Evolutionary conservation across 2,797 vertebrate species (phyloP).

Genomic region (Halcyon leucocephala): DNA sequence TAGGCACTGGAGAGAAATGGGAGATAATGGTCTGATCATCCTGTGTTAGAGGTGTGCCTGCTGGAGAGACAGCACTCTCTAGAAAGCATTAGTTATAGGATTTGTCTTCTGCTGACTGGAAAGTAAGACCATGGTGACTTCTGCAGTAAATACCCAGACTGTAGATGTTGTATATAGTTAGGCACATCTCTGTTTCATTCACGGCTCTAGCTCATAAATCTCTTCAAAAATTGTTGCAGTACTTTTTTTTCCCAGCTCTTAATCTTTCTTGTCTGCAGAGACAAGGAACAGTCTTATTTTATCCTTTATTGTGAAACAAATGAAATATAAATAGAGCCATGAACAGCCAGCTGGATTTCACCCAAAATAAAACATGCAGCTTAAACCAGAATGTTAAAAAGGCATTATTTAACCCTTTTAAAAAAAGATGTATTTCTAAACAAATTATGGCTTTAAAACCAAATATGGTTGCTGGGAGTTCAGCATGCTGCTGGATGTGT

Average conservation of each 20-base stretch:
- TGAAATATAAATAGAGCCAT: not conserved
- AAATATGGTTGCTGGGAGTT: not conserved
- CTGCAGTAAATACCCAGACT: not conserved
- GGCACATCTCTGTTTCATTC: not conserved
- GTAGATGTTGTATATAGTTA: not conserved
- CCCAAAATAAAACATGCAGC: not conserved
- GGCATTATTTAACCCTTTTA: not conserved
- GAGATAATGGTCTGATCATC: not conserved
- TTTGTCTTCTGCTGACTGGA: not conserved
- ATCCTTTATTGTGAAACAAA: slow-evolving; percentile 4
- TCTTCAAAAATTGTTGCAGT: not conserved
- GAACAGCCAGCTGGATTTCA: not conserved
- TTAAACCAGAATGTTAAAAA: not conserved
- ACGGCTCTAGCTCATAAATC: not conserved
- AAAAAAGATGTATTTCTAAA: not conserved
- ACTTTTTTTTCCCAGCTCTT: not conserved
- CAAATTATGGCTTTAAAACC: not conserved
- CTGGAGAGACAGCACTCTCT: not conserved
- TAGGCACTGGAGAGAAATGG: not conserved
- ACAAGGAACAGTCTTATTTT: not conserved
- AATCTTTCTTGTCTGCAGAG: slow-evolving; percentile 5
- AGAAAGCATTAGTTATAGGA: not conserved
- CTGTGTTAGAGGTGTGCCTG: not conserved
- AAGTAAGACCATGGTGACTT: not conserved
- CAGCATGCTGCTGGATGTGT: not conserved